phyloP scores from a whole-genome alignment of 2,888 invertebrate species.

The Papilio protenor region DNA sequence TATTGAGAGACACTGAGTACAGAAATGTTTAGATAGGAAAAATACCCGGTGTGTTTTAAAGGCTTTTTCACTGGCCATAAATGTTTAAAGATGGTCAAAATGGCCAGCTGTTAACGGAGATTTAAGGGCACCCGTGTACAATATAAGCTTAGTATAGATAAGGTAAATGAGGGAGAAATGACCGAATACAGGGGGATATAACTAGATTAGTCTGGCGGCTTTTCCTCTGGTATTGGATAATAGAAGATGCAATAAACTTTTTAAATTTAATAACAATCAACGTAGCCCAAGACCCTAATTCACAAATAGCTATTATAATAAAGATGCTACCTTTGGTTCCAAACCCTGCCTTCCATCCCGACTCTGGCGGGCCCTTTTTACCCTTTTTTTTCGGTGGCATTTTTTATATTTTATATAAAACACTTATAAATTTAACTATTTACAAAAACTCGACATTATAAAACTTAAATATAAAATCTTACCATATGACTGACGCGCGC shows the following conservation, averaged over 20 bases:
- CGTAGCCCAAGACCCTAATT: neutral
- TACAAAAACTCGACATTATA: constrained; percentile 50
- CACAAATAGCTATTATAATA: neutral
- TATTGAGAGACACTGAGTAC: neutral
- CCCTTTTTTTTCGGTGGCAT: constrained; percentile 71
- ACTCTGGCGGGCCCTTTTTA: constrained; percentile 73
- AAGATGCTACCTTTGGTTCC: constrained; percentile 70
- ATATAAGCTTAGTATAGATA: too few relatives aligned
- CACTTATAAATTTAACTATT: constrained; percentile 46
- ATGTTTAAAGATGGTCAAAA: too few relatives aligned
- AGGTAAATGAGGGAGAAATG: too few relatives aligned
- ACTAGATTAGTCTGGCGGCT: too few relatives aligned
- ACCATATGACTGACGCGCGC: constrained; percentile 47
- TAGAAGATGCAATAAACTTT: too few relatives aligned
- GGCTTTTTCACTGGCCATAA: neutral
- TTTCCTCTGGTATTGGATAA: too few relatives aligned
- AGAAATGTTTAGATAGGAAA: neutral
- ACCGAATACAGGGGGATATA: too few relatives aligned
- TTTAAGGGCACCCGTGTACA: too few relatives aligned
- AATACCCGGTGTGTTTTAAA: neutral
- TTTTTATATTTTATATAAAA: constrained; percentile 51
- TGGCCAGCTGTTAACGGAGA: too few relatives aligned
- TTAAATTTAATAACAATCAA: neutral
- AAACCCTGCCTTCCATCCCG: constrained; percentile 80
- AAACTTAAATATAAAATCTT: constrained; percentile 48